phyloP scores from a whole-genome alignment of 2,888 invertebrate genomes.

The Dicyrtomina minuta region DNA sequence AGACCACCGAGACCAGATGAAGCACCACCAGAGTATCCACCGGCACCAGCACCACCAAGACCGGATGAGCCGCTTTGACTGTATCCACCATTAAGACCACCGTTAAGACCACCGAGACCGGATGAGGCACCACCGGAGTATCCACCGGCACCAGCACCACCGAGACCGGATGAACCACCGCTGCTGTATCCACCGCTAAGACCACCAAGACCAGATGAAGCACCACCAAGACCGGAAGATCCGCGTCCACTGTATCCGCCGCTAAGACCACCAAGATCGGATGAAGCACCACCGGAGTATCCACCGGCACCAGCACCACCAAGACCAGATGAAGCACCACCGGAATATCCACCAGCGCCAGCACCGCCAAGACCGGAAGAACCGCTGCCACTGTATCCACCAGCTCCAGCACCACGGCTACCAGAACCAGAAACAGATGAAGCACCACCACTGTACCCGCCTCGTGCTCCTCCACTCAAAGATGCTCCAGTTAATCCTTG shows the following conservation, averaged over 20 bases:
- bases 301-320: neutral
- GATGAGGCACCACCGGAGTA: too few species aligned
- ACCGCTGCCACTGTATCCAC: conserved; percentile 6
- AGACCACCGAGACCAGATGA: too few species aligned
- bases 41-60: neutral
- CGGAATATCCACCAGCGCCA: neutral
- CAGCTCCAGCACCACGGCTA: neutral
- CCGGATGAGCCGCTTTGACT: neutral
- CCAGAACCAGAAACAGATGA: neutral
- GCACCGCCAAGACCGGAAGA: neutral
- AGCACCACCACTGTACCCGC: neutral
- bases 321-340: neutral
- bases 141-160: neutral
- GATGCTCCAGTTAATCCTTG: too few species aligned
- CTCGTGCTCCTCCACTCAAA: too few species aligned
- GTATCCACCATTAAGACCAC: conserved; percentile 6
- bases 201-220: neutral
- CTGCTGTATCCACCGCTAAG: conserved; percentile 6
- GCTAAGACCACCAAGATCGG: neutral
- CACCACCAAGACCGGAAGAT: neutral
- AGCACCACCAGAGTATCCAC: too few species aligned
- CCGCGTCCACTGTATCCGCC: conserved; percentile 9
- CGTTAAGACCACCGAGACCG: neutral
- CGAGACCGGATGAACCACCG: neutral
- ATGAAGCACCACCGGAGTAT: neutral